Base-by-base conservation (phyloP, 2,888 invertebrate genomes). In the Poecilus cupreus region DNA sequence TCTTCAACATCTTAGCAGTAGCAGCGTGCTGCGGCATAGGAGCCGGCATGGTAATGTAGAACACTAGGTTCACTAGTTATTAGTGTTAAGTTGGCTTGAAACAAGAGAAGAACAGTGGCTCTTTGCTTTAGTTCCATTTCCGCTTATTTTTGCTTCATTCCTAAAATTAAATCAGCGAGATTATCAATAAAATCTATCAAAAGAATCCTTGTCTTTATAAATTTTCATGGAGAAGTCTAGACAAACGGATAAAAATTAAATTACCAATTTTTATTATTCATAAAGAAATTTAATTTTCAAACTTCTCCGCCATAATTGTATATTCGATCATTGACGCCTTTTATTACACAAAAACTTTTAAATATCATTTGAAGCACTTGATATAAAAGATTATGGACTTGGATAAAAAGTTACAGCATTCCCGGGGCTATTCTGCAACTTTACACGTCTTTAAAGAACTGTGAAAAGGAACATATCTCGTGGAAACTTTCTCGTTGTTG, bases 1-100 rank as follows among this genome's bases (percentile, higher is more conserved):
- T 95, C 2, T 96, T 95, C 89, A 96, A 95, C 87, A 93, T 95
- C 79, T 89, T 96, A 0, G 94, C 94, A 0, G 95, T 95, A 0
- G 94, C 95, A 0, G 95, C 95, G 0, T 94, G 94, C 86, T 95
- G 95, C 85, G 95, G 94, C 5, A 89, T 93, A 1, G 89, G 93
- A 68, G 93, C 93, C 46, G 91, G 91, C 76, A 91, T 90, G 90
- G 93, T 93, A 88, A 87, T 32, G 83, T 83, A 72, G 2, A 11
- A 54, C 18, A 3, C n/a, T n/a, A n/a, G n/a, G n/a, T n/a, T n/a
- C n/a, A n/a, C n/a, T 32, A 32, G 32, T 32, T 32, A 3, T 32
- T 6, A 8, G 32, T 32, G 32, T 32, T 39, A 51, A 8, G n/a
- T 54, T 18, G 2, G 54, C 11, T 54, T 6, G 2, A 8, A 20